These are phyloP conservation scores for Drosophila littoralis DNA, from an alignment of 1,140 invertebrate species.

Conservation along the genomic window DNA sequence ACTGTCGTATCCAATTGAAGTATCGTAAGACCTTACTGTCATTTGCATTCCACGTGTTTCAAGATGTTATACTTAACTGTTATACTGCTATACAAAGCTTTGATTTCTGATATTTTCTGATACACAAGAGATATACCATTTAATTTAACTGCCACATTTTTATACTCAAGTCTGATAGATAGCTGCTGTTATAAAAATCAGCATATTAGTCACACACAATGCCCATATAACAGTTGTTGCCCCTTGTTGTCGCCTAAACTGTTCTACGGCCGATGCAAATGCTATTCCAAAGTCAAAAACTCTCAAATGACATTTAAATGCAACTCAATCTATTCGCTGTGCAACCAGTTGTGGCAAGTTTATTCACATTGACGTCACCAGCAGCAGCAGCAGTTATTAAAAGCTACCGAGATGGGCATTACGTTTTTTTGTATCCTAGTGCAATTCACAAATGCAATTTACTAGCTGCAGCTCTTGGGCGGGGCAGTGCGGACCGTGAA, in stretches of 20 bases:
- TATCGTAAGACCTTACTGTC: neutral
- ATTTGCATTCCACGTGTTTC: neutral
- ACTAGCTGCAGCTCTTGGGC: neutral
- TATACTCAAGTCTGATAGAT: too few relatives aligned
- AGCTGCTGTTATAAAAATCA: too few relatives aligned
- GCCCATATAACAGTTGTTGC: neutral
- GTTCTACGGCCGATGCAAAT: too few relatives aligned
- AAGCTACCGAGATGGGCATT: slow-evolving; percentile 1
- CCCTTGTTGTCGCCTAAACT: neutral
- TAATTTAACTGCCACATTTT: too few relatives aligned
- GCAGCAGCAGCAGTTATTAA: slow-evolving; percentile 9
- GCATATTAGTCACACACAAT: neutral
- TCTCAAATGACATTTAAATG: slow-evolving; percentile 62
- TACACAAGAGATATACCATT: too few relatives aligned
- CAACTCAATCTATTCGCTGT: slow-evolving; percentile 57
- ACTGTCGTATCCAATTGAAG: neutral
- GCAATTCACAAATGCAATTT: slow-evolving; percentile 5
- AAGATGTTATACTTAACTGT: neutral
- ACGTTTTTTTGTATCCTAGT: neutral
- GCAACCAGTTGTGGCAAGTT: slow-evolving; percentile 19
- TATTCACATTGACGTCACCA: slow-evolving; percentile 62
- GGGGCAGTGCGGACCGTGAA: neutral
- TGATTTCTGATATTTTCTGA: too few relatives aligned
- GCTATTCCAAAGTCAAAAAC: neutral
- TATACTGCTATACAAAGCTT: neutral